A percentile compares a stretch with the other conserved stretches of the same genome.
Conservation (phyloP, 2,113 vertebrate species). For the Aleadryas rufinucha region DNA sequence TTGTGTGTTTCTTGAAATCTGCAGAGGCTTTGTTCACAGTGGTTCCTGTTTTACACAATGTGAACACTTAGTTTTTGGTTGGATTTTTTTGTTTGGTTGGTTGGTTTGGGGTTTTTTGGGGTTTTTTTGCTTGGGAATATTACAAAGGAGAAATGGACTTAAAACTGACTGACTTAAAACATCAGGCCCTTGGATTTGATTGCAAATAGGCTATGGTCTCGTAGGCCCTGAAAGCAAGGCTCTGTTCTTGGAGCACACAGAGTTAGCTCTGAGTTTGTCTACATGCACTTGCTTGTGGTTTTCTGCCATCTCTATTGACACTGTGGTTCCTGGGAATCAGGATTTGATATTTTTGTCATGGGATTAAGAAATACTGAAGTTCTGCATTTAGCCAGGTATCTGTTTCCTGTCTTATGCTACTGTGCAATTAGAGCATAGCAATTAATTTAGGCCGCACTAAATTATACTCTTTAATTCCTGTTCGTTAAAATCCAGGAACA, state of each 20-base stretch:
- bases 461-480: not conserved
- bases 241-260: not conserved
- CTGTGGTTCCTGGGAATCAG: not conserved
- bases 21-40: not conserved
- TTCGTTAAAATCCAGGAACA: slow-evolving; percentile 20
- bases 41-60: not conserved
- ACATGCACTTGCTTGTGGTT: not conserved
- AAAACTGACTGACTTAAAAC: not conserved
- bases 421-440: not conserved
- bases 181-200: not conserved
- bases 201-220: not conserved
- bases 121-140: not conserved
- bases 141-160: not conserved
- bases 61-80: not conserved
- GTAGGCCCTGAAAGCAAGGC: not conserved
- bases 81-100: not conserved
- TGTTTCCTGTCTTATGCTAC: not conserved
- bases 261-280: not conserved
- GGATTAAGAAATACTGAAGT: not conserved
- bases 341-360: not conserved
- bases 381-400: not conserved
- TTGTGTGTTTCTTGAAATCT: not conserved
- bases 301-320: not conserved
- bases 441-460: not conserved
- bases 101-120: not conserved